Evolutionary conservation across 2,797 vertebrate species (phyloP).

Genomic region (Brotula barbata): DNA sequence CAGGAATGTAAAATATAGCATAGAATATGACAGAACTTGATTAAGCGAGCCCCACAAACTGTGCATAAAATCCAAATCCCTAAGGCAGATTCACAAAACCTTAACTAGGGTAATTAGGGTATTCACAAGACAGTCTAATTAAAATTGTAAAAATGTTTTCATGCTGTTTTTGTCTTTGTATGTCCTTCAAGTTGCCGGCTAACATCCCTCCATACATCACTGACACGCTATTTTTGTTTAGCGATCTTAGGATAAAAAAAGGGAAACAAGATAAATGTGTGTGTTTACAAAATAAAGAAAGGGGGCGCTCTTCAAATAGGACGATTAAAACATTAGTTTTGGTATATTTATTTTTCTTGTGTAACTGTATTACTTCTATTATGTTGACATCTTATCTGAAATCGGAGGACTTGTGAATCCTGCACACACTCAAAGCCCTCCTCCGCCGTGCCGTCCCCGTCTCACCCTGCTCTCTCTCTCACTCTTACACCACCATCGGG

Average conservation of each 20-base stretch:
- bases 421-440: slow-evolving; percentile 22
- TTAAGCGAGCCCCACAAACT: slow-evolving; percentile 29
- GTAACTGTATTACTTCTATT: slow-evolving; percentile 7
- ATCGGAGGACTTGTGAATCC: slow-evolving; percentile 25
- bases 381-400: no score
- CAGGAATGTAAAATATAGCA: slow-evolving; percentile 41
- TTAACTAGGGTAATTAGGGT: slow-evolving; percentile 15
- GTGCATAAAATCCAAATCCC: slow-evolving; percentile 44
- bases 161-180: slow-evolving; percentile 24
- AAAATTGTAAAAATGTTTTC: slow-evolving; percentile 11
- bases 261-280: no score
- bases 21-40: slow-evolving; percentile 17
- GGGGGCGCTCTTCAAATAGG: no score
- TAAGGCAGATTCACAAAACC: slow-evolving; percentile 1
- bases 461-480: background rate
- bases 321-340: no score
- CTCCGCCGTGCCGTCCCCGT: background rate
- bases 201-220: no score
- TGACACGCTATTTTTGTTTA: no score
- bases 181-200: no score
- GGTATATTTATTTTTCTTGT: background rate
- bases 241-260: no score
- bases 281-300: no score
- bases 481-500: slow-evolving; percentile 88
- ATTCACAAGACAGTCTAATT: slow-evolving; percentile 8